A percentile compares a stretch with the other conserved stretches of the same genome.
Evolutionary conservation across 2,113 vertebrate genomes (phyloP).

Genomic region (Jaculus jaculus): DNA sequence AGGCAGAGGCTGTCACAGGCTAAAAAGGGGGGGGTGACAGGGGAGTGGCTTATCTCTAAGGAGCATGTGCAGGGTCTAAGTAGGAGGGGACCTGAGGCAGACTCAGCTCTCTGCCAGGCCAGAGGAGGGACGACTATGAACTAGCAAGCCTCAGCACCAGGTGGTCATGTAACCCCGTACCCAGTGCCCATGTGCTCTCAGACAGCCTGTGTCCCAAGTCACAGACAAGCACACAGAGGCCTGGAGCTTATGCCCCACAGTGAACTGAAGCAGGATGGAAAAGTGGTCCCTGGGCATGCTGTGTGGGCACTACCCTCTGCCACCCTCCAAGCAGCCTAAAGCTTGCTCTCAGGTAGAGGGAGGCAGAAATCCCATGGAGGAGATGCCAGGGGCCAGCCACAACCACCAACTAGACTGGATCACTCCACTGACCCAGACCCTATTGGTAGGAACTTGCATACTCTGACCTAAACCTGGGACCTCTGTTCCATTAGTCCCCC

Average conservation of each 20-base stretch:
- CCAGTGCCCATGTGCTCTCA: background rate
- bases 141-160: background rate
- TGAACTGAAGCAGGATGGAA: background rate
- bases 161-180: rapidly evolving
- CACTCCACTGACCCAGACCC: too few species aligned
- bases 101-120: background rate
- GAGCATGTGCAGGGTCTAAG: too few species aligned
- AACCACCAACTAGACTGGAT: background rate
- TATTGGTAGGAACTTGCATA: too few species aligned
- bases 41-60: background rate
- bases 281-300: background rate
- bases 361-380: background rate
- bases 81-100: background rate
- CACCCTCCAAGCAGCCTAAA: background rate
- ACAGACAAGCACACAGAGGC: background rate
- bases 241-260: background rate
- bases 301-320: background rate
- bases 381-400: background rate
- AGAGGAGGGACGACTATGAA: background rate
- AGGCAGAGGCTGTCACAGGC: background rate
- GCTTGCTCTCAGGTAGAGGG: too few species aligned
- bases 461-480: background rate
- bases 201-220: background rate
- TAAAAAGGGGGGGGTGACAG: rapidly evolving
- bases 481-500: background rate